Conservation (phyloP, 1,140 invertebrate species). For the Pantala flavescens region DNA sequence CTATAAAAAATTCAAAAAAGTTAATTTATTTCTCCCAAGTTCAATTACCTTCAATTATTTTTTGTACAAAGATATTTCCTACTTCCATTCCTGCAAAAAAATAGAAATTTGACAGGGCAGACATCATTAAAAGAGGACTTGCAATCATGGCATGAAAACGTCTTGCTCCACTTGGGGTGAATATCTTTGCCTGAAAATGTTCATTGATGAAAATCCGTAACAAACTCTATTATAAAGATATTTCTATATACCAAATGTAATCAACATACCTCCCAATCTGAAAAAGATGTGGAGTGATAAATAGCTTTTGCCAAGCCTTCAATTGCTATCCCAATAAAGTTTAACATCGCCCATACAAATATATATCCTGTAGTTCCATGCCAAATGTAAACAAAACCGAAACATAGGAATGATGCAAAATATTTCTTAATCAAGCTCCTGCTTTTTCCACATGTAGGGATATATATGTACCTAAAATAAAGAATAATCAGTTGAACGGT, state of each 20-base stretch:
- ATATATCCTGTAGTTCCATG: conserved; percentile 70
- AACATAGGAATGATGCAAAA: conserved; percentile 64
- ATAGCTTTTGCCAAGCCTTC: conserved; percentile 47
- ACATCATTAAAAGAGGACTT: conserved; percentile 60
- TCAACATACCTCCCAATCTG: background rate
- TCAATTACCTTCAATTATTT: conserved; percentile 37
- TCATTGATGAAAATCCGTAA: too few species aligned
- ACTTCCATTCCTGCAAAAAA: conserved; percentile 66
- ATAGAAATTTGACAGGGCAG: conserved; percentile 74
- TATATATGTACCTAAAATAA: conserved; percentile 66
- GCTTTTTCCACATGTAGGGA: conserved; percentile 48
- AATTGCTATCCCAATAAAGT: conserved; percentile 63
- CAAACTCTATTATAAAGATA: too few species aligned
- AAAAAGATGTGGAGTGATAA: background rate
- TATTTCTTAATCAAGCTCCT: conserved; percentile 46
- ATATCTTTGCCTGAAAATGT: conserved; percentile 29
- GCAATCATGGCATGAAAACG: conserved; percentile 54
- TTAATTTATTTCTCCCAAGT: too few species aligned
- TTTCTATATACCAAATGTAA: background rate
- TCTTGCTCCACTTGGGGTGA: conserved; percentile 34
- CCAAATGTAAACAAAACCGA: conserved; percentile 81
- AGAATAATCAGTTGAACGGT: background rate
- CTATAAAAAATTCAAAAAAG: too few species aligned
- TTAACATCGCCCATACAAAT: conserved; percentile 72
- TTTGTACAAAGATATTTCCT: conserved; percentile 49